phyloP scores from a whole-genome alignment of 2,113 vertebrate species.

The Pogona vitticeps region DNA sequence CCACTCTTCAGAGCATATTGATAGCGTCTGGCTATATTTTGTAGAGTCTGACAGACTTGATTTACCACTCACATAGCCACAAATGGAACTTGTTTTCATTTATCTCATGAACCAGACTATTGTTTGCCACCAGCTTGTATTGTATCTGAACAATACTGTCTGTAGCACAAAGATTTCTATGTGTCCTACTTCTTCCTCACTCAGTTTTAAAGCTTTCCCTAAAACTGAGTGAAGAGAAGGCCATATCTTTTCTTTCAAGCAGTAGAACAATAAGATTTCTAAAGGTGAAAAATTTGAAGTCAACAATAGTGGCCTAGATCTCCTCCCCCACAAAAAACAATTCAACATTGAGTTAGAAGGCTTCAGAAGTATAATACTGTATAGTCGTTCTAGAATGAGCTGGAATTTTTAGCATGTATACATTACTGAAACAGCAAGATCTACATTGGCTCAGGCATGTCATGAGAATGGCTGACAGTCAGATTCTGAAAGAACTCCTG shows the following conservation, averaged over 20 bases:
- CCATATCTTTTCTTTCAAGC: background rate
- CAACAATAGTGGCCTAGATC: background rate
- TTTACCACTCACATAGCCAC: background rate
- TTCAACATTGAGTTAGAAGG: background rate
- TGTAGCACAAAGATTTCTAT: background rate
- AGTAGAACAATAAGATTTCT: background rate
- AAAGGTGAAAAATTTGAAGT: background rate
- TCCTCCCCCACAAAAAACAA: background rate
- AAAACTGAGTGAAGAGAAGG: background rate
- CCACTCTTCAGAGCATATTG: slow-evolving; percentile 3
- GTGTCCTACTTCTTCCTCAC: too few relatives aligned
- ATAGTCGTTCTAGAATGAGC: too few relatives aligned
- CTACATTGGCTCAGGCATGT: too few relatives aligned
- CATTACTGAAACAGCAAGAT: too few relatives aligned
- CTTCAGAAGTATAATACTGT: too few relatives aligned
- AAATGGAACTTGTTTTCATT: slow-evolving; percentile 14
- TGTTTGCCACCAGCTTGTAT: background rate
- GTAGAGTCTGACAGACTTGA: background rate
- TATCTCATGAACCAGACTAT: slow-evolving; percentile 2
- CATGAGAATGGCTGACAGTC: too few relatives aligned
- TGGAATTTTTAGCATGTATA: too few relatives aligned
- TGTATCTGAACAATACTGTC: background rate
- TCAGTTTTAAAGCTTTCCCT: background rate
- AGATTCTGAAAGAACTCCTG: too few relatives aligned
- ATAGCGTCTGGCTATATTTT: background rate